Evolutionary conservation across 2,888 invertebrate genomes (phyloP).

Genomic region (Ophioninae sp.): DNA sequence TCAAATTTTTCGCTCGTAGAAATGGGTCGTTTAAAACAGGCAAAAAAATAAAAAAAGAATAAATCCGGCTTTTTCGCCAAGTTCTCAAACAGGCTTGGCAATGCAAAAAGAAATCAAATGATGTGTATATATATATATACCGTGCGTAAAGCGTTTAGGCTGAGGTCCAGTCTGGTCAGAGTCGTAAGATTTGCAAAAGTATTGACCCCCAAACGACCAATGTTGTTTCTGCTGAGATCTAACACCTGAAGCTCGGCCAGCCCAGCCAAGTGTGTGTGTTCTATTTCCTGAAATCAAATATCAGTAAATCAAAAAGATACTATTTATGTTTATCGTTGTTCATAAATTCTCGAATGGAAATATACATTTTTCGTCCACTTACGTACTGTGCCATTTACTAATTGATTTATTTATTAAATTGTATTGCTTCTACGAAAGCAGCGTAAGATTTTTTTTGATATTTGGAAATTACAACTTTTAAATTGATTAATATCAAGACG

Average conservation of each 20-base stretch:
- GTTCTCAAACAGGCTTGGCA: not conserved
- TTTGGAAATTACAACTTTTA: no score
- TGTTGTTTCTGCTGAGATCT: slow-evolving; percentile 92
- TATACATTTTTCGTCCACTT: not conserved
- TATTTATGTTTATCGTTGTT: no score
- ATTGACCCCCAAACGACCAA: slow-evolving; percentile 90
- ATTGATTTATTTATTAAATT: no score
- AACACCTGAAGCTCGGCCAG: slow-evolving; percentile 87
- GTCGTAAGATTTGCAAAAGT: slow-evolving; percentile 89
- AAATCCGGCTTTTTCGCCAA: not conserved
- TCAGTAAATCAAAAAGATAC: not conserved
- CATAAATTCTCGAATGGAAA: no score
- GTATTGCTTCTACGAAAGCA: no score
- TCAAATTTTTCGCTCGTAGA: no score
- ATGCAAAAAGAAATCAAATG: not conserved
- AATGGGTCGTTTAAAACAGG: no score
- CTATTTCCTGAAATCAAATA: slow-evolving; percentile 85
- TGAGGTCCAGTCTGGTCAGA: slow-evolving; percentile 89
- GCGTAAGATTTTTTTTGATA: no score
- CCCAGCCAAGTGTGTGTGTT: slow-evolving; percentile 87
- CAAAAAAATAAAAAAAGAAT: slow-evolving; percentile 3
- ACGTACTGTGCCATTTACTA: no score
- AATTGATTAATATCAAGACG: no score
- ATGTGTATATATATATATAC: slow-evolving; percentile 81
- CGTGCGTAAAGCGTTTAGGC: slow-evolving; percentile 92